phyloP scores from a whole-genome alignment of 2,888 invertebrate genomes.

The Lysandra bellargus region DNA sequence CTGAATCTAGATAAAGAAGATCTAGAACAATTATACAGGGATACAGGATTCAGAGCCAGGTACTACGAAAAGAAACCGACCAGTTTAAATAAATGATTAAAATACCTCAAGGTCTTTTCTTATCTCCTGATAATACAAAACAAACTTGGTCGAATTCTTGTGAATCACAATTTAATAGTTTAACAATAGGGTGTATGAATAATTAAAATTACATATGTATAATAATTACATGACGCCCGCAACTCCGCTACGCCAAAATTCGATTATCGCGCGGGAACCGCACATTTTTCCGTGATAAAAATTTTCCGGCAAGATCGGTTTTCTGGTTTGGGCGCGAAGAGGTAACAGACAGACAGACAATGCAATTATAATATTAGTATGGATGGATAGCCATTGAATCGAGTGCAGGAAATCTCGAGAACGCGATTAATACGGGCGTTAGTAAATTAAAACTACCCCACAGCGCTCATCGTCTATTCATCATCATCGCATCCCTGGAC shows the following conservation, averaged over 20 bases:
- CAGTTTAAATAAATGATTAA: not conserved
- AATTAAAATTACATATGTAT: not conserved
- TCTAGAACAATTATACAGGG: not conserved
- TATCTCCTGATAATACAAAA: not conserved
- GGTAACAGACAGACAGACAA: not conserved
- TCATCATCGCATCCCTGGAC: conserved; percentile 12
- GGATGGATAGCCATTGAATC: too few species aligned
- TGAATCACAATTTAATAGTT: not conserved
- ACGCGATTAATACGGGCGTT: too few species aligned
- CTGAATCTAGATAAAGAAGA: conserved; percentile 2
- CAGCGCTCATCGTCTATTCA: not conserved
- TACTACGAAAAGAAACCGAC: not conserved
- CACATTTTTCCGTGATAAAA: too few species aligned
- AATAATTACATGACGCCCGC: too few species aligned
- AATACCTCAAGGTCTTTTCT: not conserved
- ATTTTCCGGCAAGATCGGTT: too few species aligned
- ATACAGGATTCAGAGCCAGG: not conserved
- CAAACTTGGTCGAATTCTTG: not conserved
- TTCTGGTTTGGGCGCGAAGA: too few species aligned
- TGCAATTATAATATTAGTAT: not conserved
- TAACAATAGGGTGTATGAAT: not conserved
- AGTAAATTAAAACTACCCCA: not conserved
- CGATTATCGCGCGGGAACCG: too few species aligned
- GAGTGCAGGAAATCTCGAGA: too few species aligned
- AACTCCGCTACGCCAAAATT: too few species aligned